Evolutionary conservation across 2,113 vertebrate genomes (phyloP), one percentile per base, ranked within the genome.

Genomic region (Thunnus maccoyii): DNA sequence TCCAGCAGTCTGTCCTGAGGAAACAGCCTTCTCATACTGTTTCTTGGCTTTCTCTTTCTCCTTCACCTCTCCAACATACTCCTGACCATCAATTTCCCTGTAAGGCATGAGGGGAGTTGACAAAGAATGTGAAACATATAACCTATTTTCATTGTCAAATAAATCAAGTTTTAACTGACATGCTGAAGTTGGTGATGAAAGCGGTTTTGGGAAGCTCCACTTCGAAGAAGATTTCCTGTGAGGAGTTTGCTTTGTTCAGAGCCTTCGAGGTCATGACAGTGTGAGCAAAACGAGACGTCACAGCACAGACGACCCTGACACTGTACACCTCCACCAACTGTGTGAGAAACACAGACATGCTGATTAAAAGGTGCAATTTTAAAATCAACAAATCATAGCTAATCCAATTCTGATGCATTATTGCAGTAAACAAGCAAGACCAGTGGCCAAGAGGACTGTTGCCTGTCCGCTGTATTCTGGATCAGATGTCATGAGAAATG

Each of bases 161-260:
- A 2, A n/a, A 1, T 15, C 5, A 8, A 44, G 36, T 17, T 61
- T 54, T 17, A 70, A 95, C 97, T 50, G 73, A 98, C 97, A 98
- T 96, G 96, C 93, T 96, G n/a, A 66, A 66, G 94, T 97, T 97
- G 76, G 96, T 96, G 92, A 99, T 99, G 93, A 99, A 99, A 72
- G 97, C 97, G 0, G 96, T 97, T 76, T 97, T 99, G 25, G 98
- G 98, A 25, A 99, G 94, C 0, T 99, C 97, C 91, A 99, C 92
- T 47, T 98, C 95, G 13, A 98, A 99, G 77, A 94, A 80, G 48
- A 97, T 95, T 94, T 99, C 97, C 89, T 95, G 95, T 22, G 97
- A 93, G 17, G 74, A 3, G 0, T 94, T 93, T 57, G 94, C 97
- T 63, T 88, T 96, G 93, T 99, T 99, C 65, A 96, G 86, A 62